Base-by-base conservation (phyloP, 2,797 vertebrate species). In the Propithecus perrieri region DNA sequence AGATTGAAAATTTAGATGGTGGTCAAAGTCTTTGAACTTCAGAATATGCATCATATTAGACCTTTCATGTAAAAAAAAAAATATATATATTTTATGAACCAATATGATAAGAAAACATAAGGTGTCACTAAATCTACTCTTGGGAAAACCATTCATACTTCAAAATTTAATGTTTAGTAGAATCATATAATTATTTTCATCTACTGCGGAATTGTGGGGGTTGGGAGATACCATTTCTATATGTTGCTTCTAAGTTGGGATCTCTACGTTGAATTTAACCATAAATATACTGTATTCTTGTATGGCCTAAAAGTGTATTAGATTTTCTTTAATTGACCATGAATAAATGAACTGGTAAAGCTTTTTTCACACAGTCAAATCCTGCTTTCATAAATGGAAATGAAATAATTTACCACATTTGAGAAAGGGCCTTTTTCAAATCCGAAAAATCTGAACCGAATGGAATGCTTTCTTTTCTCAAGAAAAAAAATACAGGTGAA, bases 381-480 rank as follows among this genome's bases (percentile, higher is more conserved):
- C 17, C 43, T 91, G 4, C 53, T 96, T 95, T 91, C 72, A 94
- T 86, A 76, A 93, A 91, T 83, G 79, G 75, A 33, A 88, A 85
- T 80, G 91, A 96, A 97, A 20, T 94, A 88, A 83, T 87, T 95
- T 90, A 79, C 86, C 93, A 83, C 65, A 94, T 95, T 33, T 95
- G 91, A 91, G 78, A 80, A 88, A 89, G 79, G 76, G 61, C 22
- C 50, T 13, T 57, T 95, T 86, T 87, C 35, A 95, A 93, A 81
- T 71, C 41, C 96, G 91, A 97, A 97, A 97, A 94, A 57, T 65
- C 38, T 94, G 88, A 98, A 95, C 26, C 85, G 75, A 85, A 53
- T 79, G 59, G 69, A 97, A 97, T 92, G 55, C 76, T 91, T 96
- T 78, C 53, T 89, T 94, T 85, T 69, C 17, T 57, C 18, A 93